phyloP scores from a whole-genome alignment of 2,113 vertebrate genomes.

The Diadophis punctatus region DNA sequence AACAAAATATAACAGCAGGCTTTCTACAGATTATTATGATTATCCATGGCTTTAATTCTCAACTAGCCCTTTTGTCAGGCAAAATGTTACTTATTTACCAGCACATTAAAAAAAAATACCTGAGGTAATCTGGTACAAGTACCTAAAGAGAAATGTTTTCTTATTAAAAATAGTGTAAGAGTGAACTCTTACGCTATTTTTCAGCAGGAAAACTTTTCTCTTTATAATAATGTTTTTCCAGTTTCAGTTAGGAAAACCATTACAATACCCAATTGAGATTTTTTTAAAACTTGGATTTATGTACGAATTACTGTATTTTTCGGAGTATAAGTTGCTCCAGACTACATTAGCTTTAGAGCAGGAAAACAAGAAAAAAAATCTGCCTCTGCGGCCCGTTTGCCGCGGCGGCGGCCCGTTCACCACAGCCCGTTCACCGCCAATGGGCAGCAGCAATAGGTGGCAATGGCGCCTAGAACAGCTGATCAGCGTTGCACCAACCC shows the following conservation, averaged over 20 bases:
- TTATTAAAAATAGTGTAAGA: not conserved
- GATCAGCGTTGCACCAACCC: too few species aligned
- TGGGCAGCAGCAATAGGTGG: too few species aligned
- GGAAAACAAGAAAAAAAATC: too few species aligned
- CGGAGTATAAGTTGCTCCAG: too few species aligned
- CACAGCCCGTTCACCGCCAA: too few species aligned
- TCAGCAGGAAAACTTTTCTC: slow-evolving; percentile 49
- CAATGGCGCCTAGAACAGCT: too few species aligned
- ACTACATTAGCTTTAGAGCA: too few species aligned
- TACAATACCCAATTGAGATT: slow-evolving; percentile 18
- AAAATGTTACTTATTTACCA: slow-evolving; percentile 24
- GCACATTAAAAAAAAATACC: slow-evolving; percentile 15
- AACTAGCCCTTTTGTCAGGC: slow-evolving; percentile 23
- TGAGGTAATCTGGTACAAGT: slow-evolving; percentile 40
- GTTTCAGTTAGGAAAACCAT: slow-evolving; percentile 49
- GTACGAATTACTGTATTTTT: not conserved
- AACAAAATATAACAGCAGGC: slow-evolving; percentile 29
- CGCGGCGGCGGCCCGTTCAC: too few species aligned
- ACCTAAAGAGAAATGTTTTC: slow-evolving; percentile 1
- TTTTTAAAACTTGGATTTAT: not conserved
- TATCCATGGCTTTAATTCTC: slow-evolving; percentile 43
- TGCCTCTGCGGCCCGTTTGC: too few species aligned
- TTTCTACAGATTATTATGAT: slow-evolving; percentile 30
- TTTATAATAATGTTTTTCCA: slow-evolving; percentile 41
- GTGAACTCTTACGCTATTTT: slow-evolving; percentile 36